Conservation (phyloP, 1,140 invertebrate species). For the Ooceraea biroi region DNA sequence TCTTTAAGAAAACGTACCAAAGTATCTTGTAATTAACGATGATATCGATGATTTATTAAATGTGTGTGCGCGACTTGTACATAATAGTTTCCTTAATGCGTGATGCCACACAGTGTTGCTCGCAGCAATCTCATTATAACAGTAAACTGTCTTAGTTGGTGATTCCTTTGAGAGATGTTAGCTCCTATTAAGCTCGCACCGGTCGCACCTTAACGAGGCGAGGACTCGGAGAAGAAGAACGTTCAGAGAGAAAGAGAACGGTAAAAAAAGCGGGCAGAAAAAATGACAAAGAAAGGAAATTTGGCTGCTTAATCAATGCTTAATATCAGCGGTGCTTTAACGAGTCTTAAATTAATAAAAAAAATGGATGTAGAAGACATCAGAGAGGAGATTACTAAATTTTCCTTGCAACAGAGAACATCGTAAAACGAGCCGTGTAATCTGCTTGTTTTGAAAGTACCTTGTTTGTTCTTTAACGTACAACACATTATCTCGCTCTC, state of each 20-base stretch:
- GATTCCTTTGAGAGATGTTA: conserved; percentile 67
- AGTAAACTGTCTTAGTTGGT: conserved; percentile 24
- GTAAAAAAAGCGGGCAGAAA: conserved; percentile 1
- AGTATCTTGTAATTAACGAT: neutral
- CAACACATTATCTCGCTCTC: neutral
- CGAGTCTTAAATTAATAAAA: conserved; percentile 52
- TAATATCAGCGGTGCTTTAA: conserved; percentile 55
- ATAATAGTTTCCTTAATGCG: conserved; percentile 33
- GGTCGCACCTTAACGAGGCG: conserved; percentile 64
- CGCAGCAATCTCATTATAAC: conserved; percentile 68
- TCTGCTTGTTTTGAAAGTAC: neutral
- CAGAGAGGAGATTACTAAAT: conserved; percentile 17
- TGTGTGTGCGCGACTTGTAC: neutral
- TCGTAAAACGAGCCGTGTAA: neutral
- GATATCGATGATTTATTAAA: neutral
- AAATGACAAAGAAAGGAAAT: neutral
- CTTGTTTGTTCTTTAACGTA: conserved; percentile 3
- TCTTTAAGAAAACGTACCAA: neutral
- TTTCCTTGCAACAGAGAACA: neutral
- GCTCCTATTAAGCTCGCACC: conserved; percentile 28
- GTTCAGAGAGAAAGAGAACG: conserved; percentile 1
- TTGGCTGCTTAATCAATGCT: conserved; percentile 66
- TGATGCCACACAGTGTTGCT: neutral
- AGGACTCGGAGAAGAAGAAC: conserved; percentile 38
- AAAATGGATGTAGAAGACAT: conserved; percentile 3